Percentiles rank a stretch among this genome's conserved stretches.
Evolutionary conservation across 2,797 vertebrate species (phyloP).

Genomic region (Anomalospiza imberbis): DNA sequence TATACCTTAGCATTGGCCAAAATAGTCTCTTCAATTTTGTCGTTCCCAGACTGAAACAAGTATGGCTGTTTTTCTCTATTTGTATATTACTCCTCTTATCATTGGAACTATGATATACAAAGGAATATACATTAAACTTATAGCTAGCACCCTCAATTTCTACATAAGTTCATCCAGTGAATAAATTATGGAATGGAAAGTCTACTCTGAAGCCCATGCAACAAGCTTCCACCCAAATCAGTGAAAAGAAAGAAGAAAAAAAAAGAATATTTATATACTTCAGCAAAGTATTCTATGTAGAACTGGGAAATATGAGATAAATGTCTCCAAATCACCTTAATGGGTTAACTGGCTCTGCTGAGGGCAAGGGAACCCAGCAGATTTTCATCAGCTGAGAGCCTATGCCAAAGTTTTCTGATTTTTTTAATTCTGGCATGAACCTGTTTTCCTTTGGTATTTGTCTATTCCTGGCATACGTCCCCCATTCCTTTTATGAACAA

Average conservation of each 20-base stretch:
- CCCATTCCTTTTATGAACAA: slow-evolving; percentile 37
- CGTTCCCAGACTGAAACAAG: background rate
- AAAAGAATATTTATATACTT: background rate
- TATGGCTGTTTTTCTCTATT: background rate
- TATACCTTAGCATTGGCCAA: background rate
- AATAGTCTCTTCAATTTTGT: slow-evolving; percentile 10
- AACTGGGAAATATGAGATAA: background rate
- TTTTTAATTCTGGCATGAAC: background rate
- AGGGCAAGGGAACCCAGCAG: background rate
- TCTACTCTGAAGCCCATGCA: background rate
- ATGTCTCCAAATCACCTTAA: background rate
- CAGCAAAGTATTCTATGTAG: background rate
- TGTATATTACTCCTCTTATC: background rate
- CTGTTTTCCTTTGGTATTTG: slow-evolving; percentile 19
- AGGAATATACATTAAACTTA: background rate
- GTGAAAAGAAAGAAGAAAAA: background rate
- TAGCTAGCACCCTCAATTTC: background rate
- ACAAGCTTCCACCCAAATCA: background rate
- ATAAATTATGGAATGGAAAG: background rate
- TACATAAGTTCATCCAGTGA: background rate
- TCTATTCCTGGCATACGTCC: background rate
- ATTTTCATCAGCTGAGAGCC: background rate
- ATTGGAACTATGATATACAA: background rate
- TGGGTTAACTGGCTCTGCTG: background rate
- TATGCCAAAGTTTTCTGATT: background rate